Base-by-base conservation (phyloP, 2,113 vertebrate species). In the Phalacrocorax carbo region DNA sequence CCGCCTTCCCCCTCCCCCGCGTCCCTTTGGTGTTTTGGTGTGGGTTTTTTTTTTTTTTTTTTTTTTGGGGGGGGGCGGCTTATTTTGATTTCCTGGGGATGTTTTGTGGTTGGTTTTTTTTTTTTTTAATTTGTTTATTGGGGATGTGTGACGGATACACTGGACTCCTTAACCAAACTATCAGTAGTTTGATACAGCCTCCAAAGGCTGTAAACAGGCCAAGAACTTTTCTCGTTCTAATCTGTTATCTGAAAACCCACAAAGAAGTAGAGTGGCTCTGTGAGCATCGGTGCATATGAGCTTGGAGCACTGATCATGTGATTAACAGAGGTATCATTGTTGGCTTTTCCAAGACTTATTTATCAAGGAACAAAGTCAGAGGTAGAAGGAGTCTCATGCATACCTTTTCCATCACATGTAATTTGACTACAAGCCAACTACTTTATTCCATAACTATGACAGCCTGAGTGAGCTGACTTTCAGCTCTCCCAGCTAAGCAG, bases 251-350 rank as follows among this genome's bases (percentile, higher is more conserved):
- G 30, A 32, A 36, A 11, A 5, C 17, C 40, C 48, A 22, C 40
- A 14, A 0, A 42, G 26, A 30, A 62, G 34, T 30, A 40, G 32
- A 23, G 32, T 3, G 11, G 7, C 30, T 22, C 32, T 2, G 0
- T 2, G 4, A 58, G 29, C 49, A 40, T 3, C 0, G 4, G 5
- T 22, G 34, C 21, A 6, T 48, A 19, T 32, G 51, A 26, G 44
- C 13, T 10, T 4, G 16, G 48, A 14, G 19, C 30, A 38, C 0
- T 0, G 10, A 36, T 9, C 25, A 0, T 2, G n/a, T 1, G 14
- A 32, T 11, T 15, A 21, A n/a, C 22, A n/a, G 17, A 15, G 6
- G 22, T 34, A 38, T 14, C 15, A 7, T 6, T 1, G 5, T 25
- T 5, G 52, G 38, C 16, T 73, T 60, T 46, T n/a, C 61, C 55